Base-by-base conservation (phyloP, 1,140 invertebrate genomes). In the Drosophila rufa region DNA sequence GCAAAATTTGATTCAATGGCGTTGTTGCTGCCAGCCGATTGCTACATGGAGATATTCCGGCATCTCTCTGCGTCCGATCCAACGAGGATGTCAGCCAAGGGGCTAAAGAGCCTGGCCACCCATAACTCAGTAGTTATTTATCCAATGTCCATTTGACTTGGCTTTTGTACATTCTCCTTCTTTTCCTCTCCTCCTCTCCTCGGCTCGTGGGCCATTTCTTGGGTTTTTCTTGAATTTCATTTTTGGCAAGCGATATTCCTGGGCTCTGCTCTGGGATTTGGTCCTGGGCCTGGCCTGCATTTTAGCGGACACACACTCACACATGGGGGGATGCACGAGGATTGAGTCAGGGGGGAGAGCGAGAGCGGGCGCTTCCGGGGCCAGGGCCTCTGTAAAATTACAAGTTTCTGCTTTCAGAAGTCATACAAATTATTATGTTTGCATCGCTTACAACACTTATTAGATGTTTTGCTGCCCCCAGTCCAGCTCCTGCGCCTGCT, bases 381-480 rank as follows among this genome's bases (percentile, higher is more conserved):
- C 62, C 38, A 46, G 40, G 65, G 56, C 43, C 75, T 56, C 81
- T 90, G 85, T 62, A 90, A 90, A 90, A 90, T 89, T 90, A 90
- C 85, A 90, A 79, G 85, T 90, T 90, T 90, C 85, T 83, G 85
- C 85, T 90, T 90, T 90, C 85, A 90, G 62, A 90, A 90, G 81
- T 90, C 85, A 79, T 90, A 90, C 81, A 90, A 90, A 90, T 90
- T 90, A 90, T 90, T 90, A 90, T 90, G 85, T 90, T 90, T 90
- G 78, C 81, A 82, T 90, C 85, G 85, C 83, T 90, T 90, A 90
- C 85, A 89, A 90, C 84, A 89, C 84, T 87, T 87, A 87, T 87
- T 89, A 87, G 80, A 89, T 87, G 76, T 86, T 77, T 73, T 64
- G 78, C 62, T 81, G 71, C 12, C 60, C 60, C 17, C 19, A 17